Evolutionary conservation across 2,888 invertebrate species (phyloP).

Genomic region (Synanthedon andrenaeformis): DNA sequence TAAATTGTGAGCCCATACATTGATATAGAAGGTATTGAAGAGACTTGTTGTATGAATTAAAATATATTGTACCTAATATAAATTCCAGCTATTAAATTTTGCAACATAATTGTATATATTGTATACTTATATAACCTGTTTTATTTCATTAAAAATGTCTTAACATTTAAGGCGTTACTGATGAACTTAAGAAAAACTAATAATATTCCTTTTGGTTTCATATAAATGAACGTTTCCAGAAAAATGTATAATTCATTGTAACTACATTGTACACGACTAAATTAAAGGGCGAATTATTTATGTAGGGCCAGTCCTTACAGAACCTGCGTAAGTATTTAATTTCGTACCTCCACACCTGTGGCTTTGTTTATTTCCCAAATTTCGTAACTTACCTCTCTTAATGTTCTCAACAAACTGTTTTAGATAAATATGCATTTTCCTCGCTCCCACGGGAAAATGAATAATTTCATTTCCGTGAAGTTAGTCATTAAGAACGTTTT

Average conservation of each 20-base stretch:
- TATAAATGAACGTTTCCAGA: too few species aligned
- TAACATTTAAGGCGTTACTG: too few species aligned
- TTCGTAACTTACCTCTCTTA: slow-evolving; percentile 20
- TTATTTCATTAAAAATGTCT: too few species aligned
- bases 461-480: not conserved
- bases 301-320: slow-evolving; percentile 21
- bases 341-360: slow-evolving; percentile 45
- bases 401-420: slow-evolving; percentile 27
- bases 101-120: too few species aligned
- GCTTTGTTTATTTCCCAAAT: slow-evolving; percentile 50
- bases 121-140: too few species aligned
- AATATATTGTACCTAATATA: too few species aligned
- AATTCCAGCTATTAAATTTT: too few species aligned
- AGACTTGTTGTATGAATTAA: not conserved
- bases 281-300: slow-evolving; percentile 46
- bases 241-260: not conserved
- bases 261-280: slow-evolving; percentile 9
- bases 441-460: not conserved
- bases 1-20: slow-evolving; percentile 7
- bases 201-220: too few species aligned
- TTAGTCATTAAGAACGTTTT: too few species aligned
- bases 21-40: slow-evolving; percentile 7
- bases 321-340: slow-evolving; percentile 31
- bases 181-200: too few species aligned
- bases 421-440: slow-evolving; percentile 15